Base-by-base conservation (phyloP, 2,113 vertebrate genomes). In the Riparia riparia region DNA sequence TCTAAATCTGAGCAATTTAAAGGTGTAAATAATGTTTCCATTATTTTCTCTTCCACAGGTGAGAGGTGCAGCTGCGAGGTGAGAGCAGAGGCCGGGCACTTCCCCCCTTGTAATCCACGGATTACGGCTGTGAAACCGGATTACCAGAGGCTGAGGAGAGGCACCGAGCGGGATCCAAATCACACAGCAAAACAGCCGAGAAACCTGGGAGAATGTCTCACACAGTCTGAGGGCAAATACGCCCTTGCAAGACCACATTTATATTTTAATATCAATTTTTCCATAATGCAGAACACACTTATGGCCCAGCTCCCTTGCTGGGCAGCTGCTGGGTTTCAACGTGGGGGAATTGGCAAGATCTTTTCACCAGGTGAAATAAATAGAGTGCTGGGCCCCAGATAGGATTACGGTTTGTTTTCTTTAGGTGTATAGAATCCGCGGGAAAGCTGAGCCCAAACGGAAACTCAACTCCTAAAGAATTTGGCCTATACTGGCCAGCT, bases 371-470 rank as follows among this genome's bases (percentile, higher is more conserved):
- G 97, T 97, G 97, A 97, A 97, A 96, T 97, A 95, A 96, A 96
- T 96, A 94, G 94, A 96, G 95, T 92, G 95, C 96, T 92, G 94
- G 93, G 95, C 93, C 96, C 96, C 96, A 95, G 97, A 92, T 97
- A 97, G 97, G 95, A 97, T 98, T 97, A 97, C 97, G 64, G 97
- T 96, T 97, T 98, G 97, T 97, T 98, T 98, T 97, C 97, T 97
- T 98, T 97, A 96, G 96, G 97, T 96, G 96, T 93, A 97, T 89
- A 94, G 96, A 97, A 96, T 93, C 94, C 65, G 17, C 95, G 63
- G 95, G 97, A 97, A 98, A 98, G 96, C 96, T 96, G 97, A 97
- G 96, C 97, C 91, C 95, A 96, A 97, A 91, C 97, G 97, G 97
- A 98, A 98, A 97, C 95, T 96, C 96, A 94, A 92, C 95, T 97